phyloP scores from a whole-genome alignment of 2,797 vertebrate genomes.

The Macropus fuliginosus region DNA sequence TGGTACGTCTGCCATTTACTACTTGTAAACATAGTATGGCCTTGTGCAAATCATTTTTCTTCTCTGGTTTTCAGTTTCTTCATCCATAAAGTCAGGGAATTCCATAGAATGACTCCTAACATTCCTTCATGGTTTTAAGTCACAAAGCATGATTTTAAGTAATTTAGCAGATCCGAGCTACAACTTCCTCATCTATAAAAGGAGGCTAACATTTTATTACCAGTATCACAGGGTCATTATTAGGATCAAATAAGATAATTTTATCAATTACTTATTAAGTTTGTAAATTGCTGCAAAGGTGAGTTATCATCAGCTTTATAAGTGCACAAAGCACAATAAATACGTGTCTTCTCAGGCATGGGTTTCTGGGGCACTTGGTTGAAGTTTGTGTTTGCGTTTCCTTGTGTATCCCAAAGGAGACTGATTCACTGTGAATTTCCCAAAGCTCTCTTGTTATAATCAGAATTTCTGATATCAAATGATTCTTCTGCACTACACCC shows the following conservation, averaged over 20 bases:
- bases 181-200: not conserved
- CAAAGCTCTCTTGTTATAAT: not conserved
- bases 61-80: not conserved
- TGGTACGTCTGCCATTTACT: not conserved
- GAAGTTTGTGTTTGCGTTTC: not conserved
- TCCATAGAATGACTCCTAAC: not conserved
- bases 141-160: not conserved
- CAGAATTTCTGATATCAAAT: slow-evolving; percentile 30
- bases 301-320: not conserved
- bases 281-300: not conserved
- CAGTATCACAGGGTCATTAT: not conserved
- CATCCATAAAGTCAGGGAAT: not conserved
- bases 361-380: not conserved
- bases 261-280: not conserved
- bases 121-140: not conserved
- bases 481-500: not conserved
- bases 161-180: not conserved
- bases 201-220: not conserved
- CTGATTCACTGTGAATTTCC: not conserved
- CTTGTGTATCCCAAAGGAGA: not conserved
- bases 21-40: not conserved
- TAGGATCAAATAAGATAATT: not conserved
- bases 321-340: slow-evolving; percentile 19
- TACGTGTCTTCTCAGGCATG: not conserved
- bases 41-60: not conserved